These are phyloP conservation scores for Turritopsis rubra DNA, from an alignment of 30 jellyfish, hydroid and myxozoan species.

Conservation along the genomic window DNA sequence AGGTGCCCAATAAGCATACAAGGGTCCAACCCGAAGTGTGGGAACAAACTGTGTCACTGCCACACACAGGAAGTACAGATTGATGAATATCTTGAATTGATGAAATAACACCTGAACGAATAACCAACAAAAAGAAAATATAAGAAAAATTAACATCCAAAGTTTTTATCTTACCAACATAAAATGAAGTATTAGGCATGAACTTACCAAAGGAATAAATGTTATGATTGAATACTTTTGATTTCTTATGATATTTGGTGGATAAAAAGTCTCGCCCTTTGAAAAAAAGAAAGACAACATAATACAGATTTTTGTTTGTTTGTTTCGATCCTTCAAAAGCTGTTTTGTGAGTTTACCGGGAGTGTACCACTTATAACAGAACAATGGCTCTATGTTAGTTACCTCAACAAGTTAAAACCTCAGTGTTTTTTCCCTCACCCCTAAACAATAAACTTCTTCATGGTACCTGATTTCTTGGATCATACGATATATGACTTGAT, in stretches of 20 bases:
- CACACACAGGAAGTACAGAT: constrained; percentile 75
- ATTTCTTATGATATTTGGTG: constrained; percentile 79
- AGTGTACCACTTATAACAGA: no score
- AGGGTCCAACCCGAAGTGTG: constrained; percentile 81
- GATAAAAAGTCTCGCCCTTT: constrained; percentile 27
- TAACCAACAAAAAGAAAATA: background rate
- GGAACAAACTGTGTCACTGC: constrained; percentile 92
- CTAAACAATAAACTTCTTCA: no score
- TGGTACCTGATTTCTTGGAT: no score
- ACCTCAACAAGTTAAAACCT: no score
- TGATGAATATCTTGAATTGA: constrained; percentile 84
- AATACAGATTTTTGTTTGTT: no score
- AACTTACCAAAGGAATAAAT: constrained; percentile 87
- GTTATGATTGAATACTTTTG: constrained; percentile 74
- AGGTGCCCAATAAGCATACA: constrained; percentile 98
- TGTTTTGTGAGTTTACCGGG: no score
- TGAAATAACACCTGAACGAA: constrained; percentile 81
- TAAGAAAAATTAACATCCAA: background rate
- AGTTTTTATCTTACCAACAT: no score
- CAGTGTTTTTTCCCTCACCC: no score
- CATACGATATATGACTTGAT: no score
- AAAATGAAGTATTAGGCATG: background rate
- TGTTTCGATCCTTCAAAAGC: no score
- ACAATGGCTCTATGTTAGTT: no score
- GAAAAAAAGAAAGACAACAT: background rate